These are phyloP conservation scores for Anthonomus grandis DNA, from an alignment of 1,140 invertebrate genomes.

Conservation along the genomic window DNA sequence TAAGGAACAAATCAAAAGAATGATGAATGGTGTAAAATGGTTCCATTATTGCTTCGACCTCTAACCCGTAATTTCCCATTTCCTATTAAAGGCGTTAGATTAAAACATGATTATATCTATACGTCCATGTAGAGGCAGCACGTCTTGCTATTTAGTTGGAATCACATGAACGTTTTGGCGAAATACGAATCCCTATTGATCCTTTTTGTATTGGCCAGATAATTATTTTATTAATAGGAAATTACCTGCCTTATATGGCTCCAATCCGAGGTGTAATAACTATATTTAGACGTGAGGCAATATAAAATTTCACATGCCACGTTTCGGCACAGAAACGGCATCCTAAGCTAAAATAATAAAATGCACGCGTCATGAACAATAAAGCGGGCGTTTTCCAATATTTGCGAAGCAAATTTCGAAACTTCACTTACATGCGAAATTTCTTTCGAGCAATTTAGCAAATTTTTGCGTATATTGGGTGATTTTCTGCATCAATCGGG, in stretches of 20 bases:
- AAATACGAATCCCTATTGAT: background rate
- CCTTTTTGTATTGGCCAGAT: background rate
- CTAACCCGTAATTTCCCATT: slow-evolving; percentile 18
- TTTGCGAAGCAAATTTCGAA: no score
- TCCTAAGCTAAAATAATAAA: no score
- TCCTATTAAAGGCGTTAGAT: slow-evolving; percentile 9
- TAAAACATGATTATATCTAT: slow-evolving; percentile 18
- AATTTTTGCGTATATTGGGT: no score
- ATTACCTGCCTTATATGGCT: background rate
- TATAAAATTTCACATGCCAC: no score
- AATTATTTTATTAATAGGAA: slow-evolving; percentile 2
- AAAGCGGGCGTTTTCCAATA: no score
- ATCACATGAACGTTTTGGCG: background rate
- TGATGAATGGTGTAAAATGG: slow-evolving; percentile 12
- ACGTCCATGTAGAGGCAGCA: slow-evolving; percentile 1
- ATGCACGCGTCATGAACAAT: no score
- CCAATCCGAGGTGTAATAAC: background rate
- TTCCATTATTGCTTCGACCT: slow-evolving; percentile 16
- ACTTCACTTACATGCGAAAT: no score
- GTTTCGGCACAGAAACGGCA: no score
- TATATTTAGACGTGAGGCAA: no score
- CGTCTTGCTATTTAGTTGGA: slow-evolving; percentile 7
- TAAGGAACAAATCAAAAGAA: slow-evolving; percentile 6
- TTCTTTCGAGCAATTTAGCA: no score
- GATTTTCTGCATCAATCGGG: no score